phyloP scores from a whole-genome alignment of 2,797 vertebrate species.

The Choloepus didactylus region DNA sequence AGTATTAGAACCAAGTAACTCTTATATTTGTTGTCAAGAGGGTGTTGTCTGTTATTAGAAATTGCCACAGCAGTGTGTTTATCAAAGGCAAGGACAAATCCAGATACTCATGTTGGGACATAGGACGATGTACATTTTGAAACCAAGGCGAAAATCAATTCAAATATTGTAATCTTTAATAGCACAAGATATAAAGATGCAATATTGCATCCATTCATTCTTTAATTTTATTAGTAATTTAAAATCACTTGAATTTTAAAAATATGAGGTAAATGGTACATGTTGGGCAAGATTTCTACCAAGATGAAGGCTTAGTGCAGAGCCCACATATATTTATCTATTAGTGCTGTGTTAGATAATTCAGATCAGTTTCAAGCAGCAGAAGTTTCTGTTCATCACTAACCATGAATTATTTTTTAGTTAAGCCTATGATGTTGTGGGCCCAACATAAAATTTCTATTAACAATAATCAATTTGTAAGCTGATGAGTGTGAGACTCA shows the following conservation, averaged over 20 bases:
- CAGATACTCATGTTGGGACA: background rate
- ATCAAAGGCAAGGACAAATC: background rate
- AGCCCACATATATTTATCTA: background rate
- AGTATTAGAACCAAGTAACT: background rate
- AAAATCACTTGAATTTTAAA: background rate
- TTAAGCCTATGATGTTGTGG: constrained; percentile 53
- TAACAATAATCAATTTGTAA: constrained; percentile 62
- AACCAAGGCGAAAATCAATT: constrained; percentile 3
- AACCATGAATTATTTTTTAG: constrained; percentile 70
- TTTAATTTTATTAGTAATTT: constrained; percentile 65
- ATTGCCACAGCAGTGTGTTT: background rate
- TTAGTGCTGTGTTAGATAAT: constrained; percentile 36
- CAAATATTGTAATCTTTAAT: background rate
- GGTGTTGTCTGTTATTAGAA: background rate
- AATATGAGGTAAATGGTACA: background rate
- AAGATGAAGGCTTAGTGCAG: background rate
- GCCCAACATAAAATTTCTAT: constrained; percentile 61
- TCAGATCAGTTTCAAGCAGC: background rate
- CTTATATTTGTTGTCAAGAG: background rate
- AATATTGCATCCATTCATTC: background rate
- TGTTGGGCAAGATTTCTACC: constrained; percentile 24
- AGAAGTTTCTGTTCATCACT: constrained; percentile 62
- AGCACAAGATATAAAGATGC: background rate
- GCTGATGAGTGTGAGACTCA: constrained; percentile 54
- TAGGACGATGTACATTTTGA: background rate